Evolutionary conservation across 2,797 vertebrate genomes (phyloP).

Genomic region (Centroberyx gerrardi): DNA sequence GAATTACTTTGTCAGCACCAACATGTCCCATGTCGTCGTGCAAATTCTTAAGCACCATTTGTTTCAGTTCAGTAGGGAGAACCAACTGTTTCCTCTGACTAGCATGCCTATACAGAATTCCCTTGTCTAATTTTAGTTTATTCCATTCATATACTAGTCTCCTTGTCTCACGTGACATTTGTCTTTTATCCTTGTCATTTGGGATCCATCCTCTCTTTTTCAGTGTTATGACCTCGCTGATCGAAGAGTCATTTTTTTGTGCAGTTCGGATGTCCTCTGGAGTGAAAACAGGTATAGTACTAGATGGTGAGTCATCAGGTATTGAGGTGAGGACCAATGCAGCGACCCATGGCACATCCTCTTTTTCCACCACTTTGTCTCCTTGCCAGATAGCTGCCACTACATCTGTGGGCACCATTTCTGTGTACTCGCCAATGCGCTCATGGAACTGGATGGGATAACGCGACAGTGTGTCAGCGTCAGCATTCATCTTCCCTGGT

Average conservation of each 20-base stretch:
- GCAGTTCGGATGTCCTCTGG: not conserved
- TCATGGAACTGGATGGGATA: too few relatives aligned
- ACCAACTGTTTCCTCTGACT: not conserved
- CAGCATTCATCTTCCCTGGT: too few relatives aligned
- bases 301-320: not conserved
- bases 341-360: too few relatives aligned
- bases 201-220: constrained; percentile 10
- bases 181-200: constrained; percentile 1
- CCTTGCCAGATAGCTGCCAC: too few relatives aligned
- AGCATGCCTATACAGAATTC: not conserved
- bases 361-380: too few relatives aligned
- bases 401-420: too few relatives aligned
- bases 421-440: too few relatives aligned
- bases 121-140: not conserved
- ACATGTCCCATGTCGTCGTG: not conserved
- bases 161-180: not conserved
- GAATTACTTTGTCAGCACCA: not conserved
- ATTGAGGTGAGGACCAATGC: too few relatives aligned
- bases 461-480: too few relatives aligned
- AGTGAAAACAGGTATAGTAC: not conserved
- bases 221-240: not conserved
- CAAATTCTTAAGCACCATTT: not conserved
- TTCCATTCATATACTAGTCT: constrained; percentile 10
- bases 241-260: not conserved
- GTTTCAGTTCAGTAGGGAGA: not conserved